Conservation (phyloP, 2,888 invertebrate species). For the Ctena decussata region DNA sequence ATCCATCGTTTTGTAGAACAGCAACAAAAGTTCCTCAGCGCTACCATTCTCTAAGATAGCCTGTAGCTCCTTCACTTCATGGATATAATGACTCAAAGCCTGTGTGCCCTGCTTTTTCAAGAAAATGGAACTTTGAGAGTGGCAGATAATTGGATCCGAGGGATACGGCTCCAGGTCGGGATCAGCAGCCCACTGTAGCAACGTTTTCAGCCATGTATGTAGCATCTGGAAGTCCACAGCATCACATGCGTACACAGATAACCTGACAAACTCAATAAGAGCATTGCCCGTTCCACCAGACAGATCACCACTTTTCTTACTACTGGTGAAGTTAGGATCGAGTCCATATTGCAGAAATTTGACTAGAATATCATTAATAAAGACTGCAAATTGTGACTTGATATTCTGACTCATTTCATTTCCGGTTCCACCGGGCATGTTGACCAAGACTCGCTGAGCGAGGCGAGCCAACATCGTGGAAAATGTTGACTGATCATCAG, state of each 20-base stretch:
- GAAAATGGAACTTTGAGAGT: constrained; percentile 88
- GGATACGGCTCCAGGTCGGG: constrained; percentile 90
- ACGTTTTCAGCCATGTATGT: constrained; percentile 91
- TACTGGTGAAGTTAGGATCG: constrained; percentile 90
- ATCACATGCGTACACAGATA: constrained; percentile 91
- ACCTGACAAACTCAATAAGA: constrained; percentile 89
- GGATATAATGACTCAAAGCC: constrained; percentile 90
- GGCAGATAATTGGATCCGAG: constrained; percentile 88
- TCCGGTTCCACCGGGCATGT: neutral
- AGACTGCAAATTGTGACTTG: constrained; percentile 86
- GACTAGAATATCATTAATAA: constrained; percentile 91
- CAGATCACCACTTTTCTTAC: constrained; percentile 85
- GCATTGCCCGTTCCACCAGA: constrained; percentile 88
- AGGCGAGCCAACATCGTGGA: constrained; percentile 85
- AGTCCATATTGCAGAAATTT: constrained; percentile 91
- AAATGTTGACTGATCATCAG: constrained; percentile 90
- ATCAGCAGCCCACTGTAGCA: constrained; percentile 92
- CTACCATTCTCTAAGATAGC: constrained; percentile 89
- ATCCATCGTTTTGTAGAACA: constrained; percentile 89
- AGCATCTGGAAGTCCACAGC: constrained; percentile 91
- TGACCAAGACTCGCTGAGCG: constrained; percentile 70
- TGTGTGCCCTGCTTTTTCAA: constrained; percentile 88
- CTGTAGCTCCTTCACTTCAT: constrained; percentile 89
- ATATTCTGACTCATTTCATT: constrained; percentile 17
- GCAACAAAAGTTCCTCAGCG: constrained; percentile 90